phyloP scores from a whole-genome alignment of 2,888 invertebrate genomes.

The Cantharis rustica region DNA sequence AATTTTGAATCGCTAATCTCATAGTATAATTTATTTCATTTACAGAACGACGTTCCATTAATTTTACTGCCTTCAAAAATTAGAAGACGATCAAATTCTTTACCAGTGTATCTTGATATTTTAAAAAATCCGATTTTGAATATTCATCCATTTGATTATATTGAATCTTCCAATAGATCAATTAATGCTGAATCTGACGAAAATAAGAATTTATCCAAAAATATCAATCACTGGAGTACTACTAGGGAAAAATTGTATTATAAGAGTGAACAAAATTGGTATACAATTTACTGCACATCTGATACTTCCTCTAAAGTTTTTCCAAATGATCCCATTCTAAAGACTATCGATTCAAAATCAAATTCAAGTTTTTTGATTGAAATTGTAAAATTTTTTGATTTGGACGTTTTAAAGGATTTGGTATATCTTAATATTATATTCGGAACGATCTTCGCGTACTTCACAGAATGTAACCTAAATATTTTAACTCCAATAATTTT shows the following conservation, averaged over 20 bases:
- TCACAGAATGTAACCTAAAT: conserved; percentile 74
- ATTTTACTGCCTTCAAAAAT: not conserved
- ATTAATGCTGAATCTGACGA: not conserved
- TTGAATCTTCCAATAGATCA: not conserved
- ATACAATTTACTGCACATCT: not conserved
- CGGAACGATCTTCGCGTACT: conserved; percentile 72
- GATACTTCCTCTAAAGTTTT: not conserved
- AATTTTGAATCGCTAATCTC: not conserved
- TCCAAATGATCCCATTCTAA: not conserved
- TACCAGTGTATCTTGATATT: not conserved
- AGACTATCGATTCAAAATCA: not conserved
- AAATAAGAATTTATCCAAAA: not conserved
- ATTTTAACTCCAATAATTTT: conserved; percentile 74
- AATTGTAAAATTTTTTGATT: conserved; percentile 69
- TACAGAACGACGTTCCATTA: not conserved
- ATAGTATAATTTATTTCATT: not conserved
- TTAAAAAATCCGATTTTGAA: not conserved
- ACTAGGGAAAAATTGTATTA: no score
- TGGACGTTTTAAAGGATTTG: conserved; percentile 70
- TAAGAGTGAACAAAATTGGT: not conserved
- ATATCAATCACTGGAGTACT: not conserved
- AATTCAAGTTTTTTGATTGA: conserved; percentile 48
- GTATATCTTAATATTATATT: conserved; percentile 73
- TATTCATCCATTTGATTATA: not conserved
- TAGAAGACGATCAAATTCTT: not conserved